These are phyloP conservation scores for Leptura quadrifasciata DNA, from an alignment of 2,888 invertebrate species.

Conservation along the genomic window DNA sequence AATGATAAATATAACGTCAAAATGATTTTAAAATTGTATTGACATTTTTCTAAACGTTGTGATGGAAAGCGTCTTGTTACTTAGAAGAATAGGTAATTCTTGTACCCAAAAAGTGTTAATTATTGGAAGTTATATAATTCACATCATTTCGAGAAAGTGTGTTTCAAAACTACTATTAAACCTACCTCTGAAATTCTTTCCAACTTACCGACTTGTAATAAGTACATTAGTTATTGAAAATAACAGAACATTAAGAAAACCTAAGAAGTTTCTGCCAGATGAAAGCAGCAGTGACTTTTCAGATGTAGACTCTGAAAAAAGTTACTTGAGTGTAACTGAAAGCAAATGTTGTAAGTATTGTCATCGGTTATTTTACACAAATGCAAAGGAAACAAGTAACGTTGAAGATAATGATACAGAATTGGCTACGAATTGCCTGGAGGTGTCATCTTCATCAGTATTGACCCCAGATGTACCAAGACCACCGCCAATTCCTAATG, in stretches of 20 bases:
- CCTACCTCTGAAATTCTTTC: constrained; percentile 55
- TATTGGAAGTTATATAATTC: constrained; percentile 46
- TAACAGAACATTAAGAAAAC: constrained; percentile 49
- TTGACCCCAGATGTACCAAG: constrained; percentile 21
- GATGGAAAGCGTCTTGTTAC: neutral
- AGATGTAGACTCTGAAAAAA: constrained; percentile 33
- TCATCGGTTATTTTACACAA: constrained; percentile 25
- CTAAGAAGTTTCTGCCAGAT: constrained; percentile 4
- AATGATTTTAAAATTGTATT: neutral
- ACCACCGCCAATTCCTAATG: constrained; percentile 11
- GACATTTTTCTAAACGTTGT: neutral
- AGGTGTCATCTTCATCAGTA: constrained; percentile 21
- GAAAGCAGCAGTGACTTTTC: constrained; percentile 33
- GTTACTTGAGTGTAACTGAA: neutral
- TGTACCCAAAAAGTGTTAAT: constrained; percentile 39
- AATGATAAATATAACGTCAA: neutral
- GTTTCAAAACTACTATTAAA: constrained; percentile 56
- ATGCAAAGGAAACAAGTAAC: constrained; percentile 12
- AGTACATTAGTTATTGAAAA: constrained; percentile 48
- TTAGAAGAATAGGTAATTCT: neutral
- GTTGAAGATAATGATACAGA: neutral
- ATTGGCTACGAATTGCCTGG: neutral
- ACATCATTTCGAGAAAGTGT: constrained; percentile 49
- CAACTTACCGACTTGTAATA: constrained; percentile 53
- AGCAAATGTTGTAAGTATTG: constrained; percentile 49